Evolutionary conservation across 2,797 vertebrate species (phyloP).

Genomic region (Gorsachius magnificus): DNA sequence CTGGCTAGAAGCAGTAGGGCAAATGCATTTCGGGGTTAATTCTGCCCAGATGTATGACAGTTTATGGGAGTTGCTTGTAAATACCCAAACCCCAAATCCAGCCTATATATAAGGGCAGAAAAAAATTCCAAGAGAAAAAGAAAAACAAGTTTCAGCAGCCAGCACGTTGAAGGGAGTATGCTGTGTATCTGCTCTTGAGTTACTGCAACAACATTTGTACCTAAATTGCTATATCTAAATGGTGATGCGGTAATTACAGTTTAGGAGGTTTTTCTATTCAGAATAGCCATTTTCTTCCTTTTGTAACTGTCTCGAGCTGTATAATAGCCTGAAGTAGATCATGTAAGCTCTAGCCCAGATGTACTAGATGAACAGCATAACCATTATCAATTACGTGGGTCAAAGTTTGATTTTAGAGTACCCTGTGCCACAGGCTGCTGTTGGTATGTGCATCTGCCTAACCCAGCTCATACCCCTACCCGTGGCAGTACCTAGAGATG

Average conservation of each 20-base stretch:
- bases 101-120: background rate
- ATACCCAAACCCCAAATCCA: background rate
- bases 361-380: background rate
- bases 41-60: background rate
- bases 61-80: background rate
- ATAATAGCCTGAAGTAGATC: background rate
- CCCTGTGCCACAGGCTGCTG: background rate
- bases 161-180: background rate
- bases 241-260: background rate
- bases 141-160: background rate
- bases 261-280: background rate
- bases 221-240: background rate
- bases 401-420: background rate
- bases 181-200: background rate
- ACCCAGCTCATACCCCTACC: background rate
- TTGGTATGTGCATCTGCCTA: background rate
- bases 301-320: background rate
- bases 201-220: background rate
- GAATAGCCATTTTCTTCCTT: background rate
- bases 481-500: background rate
- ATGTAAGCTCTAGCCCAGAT: background rate
- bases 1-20: rapidly evolving
- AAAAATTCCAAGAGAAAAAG: background rate
- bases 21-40: background rate
- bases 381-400: background rate